Conservation (phyloP, 2,888 invertebrate species). For the Cremastobaeus sp. region DNA sequence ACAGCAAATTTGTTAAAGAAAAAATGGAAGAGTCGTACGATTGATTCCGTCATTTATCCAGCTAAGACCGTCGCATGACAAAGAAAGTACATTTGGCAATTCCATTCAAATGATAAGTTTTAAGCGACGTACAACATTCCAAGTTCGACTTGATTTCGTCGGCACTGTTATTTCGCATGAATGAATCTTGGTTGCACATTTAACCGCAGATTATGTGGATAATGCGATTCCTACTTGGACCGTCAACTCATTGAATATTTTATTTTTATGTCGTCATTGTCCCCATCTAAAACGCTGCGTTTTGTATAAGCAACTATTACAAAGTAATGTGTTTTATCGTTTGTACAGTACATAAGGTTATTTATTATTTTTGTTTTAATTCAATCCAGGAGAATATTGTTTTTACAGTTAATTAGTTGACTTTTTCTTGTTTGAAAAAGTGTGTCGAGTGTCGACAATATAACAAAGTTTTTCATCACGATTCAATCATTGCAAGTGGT, state of each 20-base stretch:
- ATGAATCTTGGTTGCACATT: slow-evolving; percentile 7
- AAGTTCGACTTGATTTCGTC: slow-evolving; percentile 23
- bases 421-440: no score
- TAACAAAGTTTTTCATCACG: no score
- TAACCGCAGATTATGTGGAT: neutral
- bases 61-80: no score
- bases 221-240: neutral
- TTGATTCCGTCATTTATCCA: slow-evolving; percentile 10
- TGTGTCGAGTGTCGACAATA: no score
- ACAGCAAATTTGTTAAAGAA: no score
- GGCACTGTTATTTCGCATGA: slow-evolving; percentile 16
- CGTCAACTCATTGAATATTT: neutral
- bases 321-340: slow-evolving; percentile 17
- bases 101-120: neutral
- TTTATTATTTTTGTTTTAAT: slow-evolving; percentile 13
- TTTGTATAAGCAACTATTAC: slow-evolving; percentile 19
- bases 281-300: slow-evolving; percentile 9
- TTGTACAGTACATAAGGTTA: slow-evolving; percentile 8
- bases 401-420: no score
- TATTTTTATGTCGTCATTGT: neutral
- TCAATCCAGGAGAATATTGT: no score
- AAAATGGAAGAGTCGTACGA: no score
- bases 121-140: slow-evolving; percentile 32
- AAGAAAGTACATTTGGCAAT: no score
- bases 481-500: no score